Percentiles rank a stretch among this genome's conserved stretches.
phyloP scores from a whole-genome alignment of 2,797 vertebrate genomes.

The Eupleurogrammus muticus region DNA sequence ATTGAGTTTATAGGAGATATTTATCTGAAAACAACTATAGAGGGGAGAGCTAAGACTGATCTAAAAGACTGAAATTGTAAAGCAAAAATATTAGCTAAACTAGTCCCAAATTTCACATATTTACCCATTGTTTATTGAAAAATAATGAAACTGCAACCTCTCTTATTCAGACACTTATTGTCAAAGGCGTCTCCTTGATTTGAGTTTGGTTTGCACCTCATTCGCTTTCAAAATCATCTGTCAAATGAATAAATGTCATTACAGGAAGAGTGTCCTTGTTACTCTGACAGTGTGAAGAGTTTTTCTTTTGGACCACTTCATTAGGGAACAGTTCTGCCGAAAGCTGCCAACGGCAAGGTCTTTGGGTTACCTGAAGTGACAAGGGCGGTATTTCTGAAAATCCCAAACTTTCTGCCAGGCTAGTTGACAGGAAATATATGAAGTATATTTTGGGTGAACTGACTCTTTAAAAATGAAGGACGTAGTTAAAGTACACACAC shows the following conservation, averaged over 20 bases:
- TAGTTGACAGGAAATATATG: neutral
- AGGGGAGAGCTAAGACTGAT: neutral
- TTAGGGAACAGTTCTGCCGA: neutral
- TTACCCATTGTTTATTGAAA: too few relatives aligned
- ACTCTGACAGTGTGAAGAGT: neutral
- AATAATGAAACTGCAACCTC: neutral
- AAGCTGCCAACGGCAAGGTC: neutral
- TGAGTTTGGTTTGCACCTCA: too few relatives aligned
- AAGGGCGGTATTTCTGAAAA: neutral
- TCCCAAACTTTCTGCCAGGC: neutral
- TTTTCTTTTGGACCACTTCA: constrained; percentile 1
- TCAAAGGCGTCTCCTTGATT: too few relatives aligned
- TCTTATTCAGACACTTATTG: neutral
- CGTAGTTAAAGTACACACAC: too few relatives aligned
- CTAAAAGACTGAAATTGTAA: neutral
- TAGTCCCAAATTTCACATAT: neutral
- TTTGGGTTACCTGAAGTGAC: neutral
- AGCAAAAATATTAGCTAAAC: neutral
- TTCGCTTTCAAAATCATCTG: too few relatives aligned
- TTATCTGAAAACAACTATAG: neutral
- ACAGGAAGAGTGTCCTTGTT: neutral
- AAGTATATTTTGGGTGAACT: neutral
- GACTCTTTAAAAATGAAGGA: neutral
- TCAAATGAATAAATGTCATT: neutral
- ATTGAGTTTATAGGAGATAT: neutral